Evolutionary conservation across 2,888 invertebrate genomes (phyloP), one percentile per base, ranked within the genome.

Genomic region (Dynastes grantii): DNA sequence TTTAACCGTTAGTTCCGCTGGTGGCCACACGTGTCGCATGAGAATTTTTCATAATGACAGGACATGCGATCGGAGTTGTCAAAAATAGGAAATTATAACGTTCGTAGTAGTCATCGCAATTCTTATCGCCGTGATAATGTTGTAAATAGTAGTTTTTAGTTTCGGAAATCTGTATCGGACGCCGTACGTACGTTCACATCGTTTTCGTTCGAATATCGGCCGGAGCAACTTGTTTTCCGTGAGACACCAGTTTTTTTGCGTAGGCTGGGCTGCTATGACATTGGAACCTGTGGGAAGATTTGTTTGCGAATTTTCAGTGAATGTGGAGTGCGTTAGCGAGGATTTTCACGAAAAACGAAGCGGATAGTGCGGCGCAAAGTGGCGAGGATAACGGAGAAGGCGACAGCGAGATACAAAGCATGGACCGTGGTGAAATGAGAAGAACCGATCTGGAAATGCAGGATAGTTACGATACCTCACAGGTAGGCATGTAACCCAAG

Each of bases 391-490:
- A 55, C 55, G 73, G 73, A 45, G 61, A 45, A 16, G 73, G 73
- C 22, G 55, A 55, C 55, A 8, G 55, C 27, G 61, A 61, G 55
- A 45, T 27, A 75, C 61, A 75, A 75, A 75, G 73, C 80, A 87
- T 87, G 87, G 88, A 88, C 85, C 87, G 86, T 82, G 85, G 85
- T 80, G 86, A 87, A 81, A 88, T 90, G 88, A 89, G 90, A 89
- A 89, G 90, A 87, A 89, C 89, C 88, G 92, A 92, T 89, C 91
- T 92, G 91, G 92, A 92, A 90, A 89, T 90, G 86, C 89, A 90
- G 84, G 92, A 92, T 88, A 90, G 90, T 86, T 91, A 92, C 89
- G 92, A 92, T 87, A 92, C 92, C 83, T 92, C 92, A 91, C 92
- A 92, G 92, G 93, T 92, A 91, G 90, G 86, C 45, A 58, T 32